Conservation (phyloP, 1,140 invertebrate genomes). For the Drosophila bifasciata region DNA sequence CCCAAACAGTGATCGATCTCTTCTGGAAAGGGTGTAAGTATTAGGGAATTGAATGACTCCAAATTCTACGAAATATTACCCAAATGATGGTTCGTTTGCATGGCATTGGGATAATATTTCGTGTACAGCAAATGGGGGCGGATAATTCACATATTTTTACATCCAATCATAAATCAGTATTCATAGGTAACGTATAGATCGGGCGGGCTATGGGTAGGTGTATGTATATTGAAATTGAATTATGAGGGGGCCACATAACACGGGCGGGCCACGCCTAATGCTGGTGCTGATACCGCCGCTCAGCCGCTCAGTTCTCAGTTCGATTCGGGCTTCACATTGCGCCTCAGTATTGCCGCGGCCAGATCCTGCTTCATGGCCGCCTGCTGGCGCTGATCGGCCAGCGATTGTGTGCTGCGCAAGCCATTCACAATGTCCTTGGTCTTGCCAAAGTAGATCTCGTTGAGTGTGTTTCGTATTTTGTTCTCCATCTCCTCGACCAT, state of each 20-base stretch:
- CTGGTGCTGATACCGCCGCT: constrained; percentile 39
- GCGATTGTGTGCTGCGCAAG: constrained; percentile 93
- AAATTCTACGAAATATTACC: neutral
- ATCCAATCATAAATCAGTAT: neutral
- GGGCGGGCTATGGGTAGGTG: constrained; percentile 17
- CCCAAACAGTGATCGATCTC: neutral
- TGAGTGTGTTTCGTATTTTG: constrained; percentile 98
- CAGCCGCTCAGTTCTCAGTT: constrained; percentile 64
- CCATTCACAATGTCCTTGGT: constrained; percentile 99
- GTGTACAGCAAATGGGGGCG: neutral
- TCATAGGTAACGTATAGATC: constrained; percentile 4
- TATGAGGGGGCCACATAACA: constrained; percentile 19
- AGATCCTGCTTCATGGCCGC: constrained; percentile 94
- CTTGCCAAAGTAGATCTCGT: constrained; percentile 99
- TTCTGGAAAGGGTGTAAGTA: constrained; percentile 4
- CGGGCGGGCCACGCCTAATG: constrained; percentile 27
- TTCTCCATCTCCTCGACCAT: constrained; percentile 99
- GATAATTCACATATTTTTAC: constrained; percentile 24
- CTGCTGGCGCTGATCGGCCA: constrained; percentile 93
- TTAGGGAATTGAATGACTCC: constrained; percentile 8
- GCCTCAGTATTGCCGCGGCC: constrained; percentile 91
- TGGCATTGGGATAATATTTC: constrained; percentile 13
- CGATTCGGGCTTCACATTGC: constrained; percentile 84
- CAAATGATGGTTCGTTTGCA: constrained; percentile 1
- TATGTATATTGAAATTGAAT: constrained; percentile 56